These are phyloP conservation scores for Sinonovacula constricta DNA, from an alignment of 1,140 invertebrate genomes.

Conservation along the genomic window DNA sequence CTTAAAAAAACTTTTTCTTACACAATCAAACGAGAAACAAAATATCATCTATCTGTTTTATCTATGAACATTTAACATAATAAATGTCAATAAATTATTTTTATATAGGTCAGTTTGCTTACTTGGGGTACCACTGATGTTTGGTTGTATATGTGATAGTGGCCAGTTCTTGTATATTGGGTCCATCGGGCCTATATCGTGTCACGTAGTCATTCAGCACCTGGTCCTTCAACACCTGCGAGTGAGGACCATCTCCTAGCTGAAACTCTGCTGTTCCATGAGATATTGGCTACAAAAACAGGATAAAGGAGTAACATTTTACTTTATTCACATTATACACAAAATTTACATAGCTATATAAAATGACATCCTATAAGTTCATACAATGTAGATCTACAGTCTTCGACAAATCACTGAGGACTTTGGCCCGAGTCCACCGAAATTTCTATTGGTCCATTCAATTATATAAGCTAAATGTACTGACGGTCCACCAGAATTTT, in stretches of 20 bases:
- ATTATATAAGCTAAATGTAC: too few relatives aligned
- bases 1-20: not conserved
- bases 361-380: not conserved
- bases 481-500: too few relatives aligned
- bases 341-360: not conserved
- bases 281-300: slow-evolving; percentile 50
- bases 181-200: slow-evolving; percentile 59
- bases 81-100: not conserved
- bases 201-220: slow-evolving; percentile 57
- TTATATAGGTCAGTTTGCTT: slow-evolving; percentile 10
- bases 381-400: not conserved
- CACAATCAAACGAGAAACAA: not conserved
- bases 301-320: too few relatives aligned
- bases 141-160: slow-evolving; percentile 68
- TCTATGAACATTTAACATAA: not conserved
- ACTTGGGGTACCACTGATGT: slow-evolving; percentile 65
- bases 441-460: not conserved
- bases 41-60: not conserved
- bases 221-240: slow-evolving; percentile 61
- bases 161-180: slow-evolving; percentile 61
- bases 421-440: too few relatives aligned
- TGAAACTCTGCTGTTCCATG: slow-evolving; percentile 32
- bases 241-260: slow-evolving; percentile 16
- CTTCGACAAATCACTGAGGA: not conserved
- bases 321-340: too few relatives aligned